phyloP scores from a whole-genome alignment of 2,888 invertebrate species.

The Heliconius hortense region DNA sequence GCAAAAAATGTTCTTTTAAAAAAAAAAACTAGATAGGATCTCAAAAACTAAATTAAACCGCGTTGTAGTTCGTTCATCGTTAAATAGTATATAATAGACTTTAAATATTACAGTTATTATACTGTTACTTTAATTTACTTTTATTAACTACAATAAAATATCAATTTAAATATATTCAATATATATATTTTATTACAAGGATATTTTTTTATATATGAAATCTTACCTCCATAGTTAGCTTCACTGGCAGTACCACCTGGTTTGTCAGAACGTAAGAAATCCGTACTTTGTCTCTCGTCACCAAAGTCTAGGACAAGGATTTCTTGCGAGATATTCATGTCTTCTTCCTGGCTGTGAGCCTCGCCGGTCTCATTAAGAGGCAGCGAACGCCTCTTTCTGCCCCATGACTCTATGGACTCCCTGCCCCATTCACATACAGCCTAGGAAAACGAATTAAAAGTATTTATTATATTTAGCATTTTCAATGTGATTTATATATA shows the following conservation, averaged over 20 bases:
- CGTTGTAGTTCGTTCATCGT: constrained; percentile 8
- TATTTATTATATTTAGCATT: not conserved
- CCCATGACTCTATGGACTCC: constrained; percentile 95
- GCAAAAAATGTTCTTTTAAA: constrained; percentile 10
- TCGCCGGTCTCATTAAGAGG: constrained; percentile 82
- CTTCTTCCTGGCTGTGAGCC: constrained; percentile 86
- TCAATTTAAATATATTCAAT: constrained; percentile 29
- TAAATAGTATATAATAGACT: constrained; percentile 10
- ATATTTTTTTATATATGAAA: not conserved
- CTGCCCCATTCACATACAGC: constrained; percentile 96
- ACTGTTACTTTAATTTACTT: constrained; percentile 17
- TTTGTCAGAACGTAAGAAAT: constrained; percentile 89
- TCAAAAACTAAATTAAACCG: constrained; percentile 24
- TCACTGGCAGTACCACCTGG: constrained; percentile 83
- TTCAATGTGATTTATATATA: too few relatives aligned
- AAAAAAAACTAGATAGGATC: constrained; percentile 1
- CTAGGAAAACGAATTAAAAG: constrained; percentile 59
- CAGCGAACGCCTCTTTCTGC: constrained; percentile 91
- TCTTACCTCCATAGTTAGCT: constrained; percentile 87
- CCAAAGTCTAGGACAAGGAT: constrained; percentile 96
- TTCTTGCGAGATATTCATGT: constrained; percentile 97
- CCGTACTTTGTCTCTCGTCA: constrained; percentile 90
- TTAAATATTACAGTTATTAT: constrained; percentile 18
- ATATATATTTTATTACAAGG: not conserved
- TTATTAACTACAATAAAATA: not conserved